phyloP scores from a whole-genome alignment of 2,888 invertebrate genomes.

The Drosophila meridionalis region DNA sequence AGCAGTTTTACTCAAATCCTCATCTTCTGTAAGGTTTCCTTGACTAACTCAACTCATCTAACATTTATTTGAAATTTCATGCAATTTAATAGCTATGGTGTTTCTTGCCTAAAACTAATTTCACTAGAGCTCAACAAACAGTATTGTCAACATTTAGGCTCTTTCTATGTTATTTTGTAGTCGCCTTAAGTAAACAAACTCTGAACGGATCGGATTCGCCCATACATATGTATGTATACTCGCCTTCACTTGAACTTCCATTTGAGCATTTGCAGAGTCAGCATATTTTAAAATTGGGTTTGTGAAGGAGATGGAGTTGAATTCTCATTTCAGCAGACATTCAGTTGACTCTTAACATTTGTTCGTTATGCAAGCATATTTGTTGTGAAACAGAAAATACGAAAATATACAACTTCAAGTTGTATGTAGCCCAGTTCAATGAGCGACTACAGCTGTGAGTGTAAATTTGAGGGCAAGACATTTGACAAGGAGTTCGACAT shows the following conservation, averaged over 20 bases:
- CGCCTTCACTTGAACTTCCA: conserved; percentile 7
- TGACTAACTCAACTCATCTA: background rate
- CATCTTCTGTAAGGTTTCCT: too few species aligned
- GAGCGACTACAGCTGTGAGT: background rate
- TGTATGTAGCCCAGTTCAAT: background rate
- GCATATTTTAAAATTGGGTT: background rate
- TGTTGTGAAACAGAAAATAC: background rate
- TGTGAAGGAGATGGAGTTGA: background rate
- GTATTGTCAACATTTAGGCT: background rate
- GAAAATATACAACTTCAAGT: background rate
- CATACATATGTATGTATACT: background rate
- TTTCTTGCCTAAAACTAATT: background rate
- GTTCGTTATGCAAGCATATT: conserved; percentile 10
- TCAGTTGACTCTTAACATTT: conserved; percentile 2
- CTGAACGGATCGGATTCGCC: background rate
- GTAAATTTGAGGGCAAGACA: conserved; percentile 36
- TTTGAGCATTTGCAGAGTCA: conserved; percentile 9
- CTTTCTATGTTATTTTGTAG: background rate
- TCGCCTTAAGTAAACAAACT: background rate
- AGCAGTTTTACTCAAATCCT: too few species aligned
- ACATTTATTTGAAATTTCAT: background rate
- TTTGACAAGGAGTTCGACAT: conserved; percentile 58
- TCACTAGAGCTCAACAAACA: background rate
- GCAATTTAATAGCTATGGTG: background rate
- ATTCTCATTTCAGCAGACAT: background rate